Evolutionary conservation across 2,797 vertebrate species (phyloP).

Genomic region (Eupleurogrammus muticus): DNA sequence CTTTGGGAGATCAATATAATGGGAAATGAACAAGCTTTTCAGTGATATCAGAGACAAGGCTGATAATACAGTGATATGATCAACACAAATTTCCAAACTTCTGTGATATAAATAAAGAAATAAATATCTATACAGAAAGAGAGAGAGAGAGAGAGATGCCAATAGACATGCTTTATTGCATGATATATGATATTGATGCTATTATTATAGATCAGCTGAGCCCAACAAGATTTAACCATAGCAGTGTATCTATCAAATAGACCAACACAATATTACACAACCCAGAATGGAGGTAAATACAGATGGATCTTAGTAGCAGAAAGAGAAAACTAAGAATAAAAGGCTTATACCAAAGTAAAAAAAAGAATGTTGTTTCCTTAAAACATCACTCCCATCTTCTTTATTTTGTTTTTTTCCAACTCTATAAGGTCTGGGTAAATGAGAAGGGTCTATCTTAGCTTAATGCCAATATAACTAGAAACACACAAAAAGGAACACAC

Average conservation of each 20-base stretch:
- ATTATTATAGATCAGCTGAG: background rate
- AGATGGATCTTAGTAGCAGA: background rate
- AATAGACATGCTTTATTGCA: background rate
- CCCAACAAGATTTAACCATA: constrained; percentile 3
- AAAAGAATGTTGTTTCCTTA: background rate
- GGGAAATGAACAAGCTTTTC: too few species aligned
- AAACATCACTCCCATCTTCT: constrained; percentile 16
- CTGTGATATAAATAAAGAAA: too few species aligned
- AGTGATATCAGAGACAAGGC: too few species aligned
- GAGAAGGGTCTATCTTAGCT: constrained; percentile 49
- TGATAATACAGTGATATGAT: too few species aligned
- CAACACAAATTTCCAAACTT: too few species aligned
- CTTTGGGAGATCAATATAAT: too few species aligned
- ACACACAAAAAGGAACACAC: constrained; percentile 23
- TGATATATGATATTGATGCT: background rate
- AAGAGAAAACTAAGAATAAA: background rate
- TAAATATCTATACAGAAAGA: too few species aligned
- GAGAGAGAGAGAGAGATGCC: too few species aligned
- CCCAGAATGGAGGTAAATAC: background rate
- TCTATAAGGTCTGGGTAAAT: constrained; percentile 28
- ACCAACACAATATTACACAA: background rate
- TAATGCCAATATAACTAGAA: constrained; percentile 50
- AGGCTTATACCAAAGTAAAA: constrained; percentile 3
- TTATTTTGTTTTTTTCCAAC: constrained; percentile 19
- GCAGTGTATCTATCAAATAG: background rate